Evolutionary conservation across 2,888 invertebrate genomes (phyloP).

Genomic region (Tachina lurida): DNA sequence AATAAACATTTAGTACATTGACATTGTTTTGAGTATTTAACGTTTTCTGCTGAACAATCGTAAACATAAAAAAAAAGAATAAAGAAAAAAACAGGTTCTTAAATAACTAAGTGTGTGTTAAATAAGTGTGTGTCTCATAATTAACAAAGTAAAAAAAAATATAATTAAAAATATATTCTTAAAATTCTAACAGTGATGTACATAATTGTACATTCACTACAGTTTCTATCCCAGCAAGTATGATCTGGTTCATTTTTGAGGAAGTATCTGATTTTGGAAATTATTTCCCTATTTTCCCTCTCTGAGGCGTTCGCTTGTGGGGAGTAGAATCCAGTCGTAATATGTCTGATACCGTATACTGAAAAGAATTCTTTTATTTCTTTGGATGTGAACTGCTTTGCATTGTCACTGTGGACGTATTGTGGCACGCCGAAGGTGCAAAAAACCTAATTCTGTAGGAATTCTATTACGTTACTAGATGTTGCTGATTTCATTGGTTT

Average conservation of each 20-base stretch:
- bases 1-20: no score
- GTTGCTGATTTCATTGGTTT: constrained; percentile 34
- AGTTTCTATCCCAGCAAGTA: background rate
- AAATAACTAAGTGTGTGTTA: no score
- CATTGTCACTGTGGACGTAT: constrained; percentile 31
- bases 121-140: no score
- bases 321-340: constrained; percentile 58
- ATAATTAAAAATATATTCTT: no score
- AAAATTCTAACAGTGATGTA: no score
- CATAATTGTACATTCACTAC: no score
- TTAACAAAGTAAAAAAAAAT: no score
- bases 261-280: constrained; percentile 9
- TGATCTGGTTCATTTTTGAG: background rate
- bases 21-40: no score
- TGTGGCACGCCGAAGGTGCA: constrained; percentile 58
- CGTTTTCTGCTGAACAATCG: no score
- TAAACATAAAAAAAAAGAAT: no score
- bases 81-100: no score
- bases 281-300: background rate
- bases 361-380: constrained; percentile 46
- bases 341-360: constrained; percentile 49
- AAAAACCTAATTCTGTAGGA: constrained; percentile 41
- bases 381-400: constrained; percentile 56
- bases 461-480: constrained; percentile 21
- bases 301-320: constrained; percentile 30